Conservation (phyloP, 1,140 invertebrate species). For the Brachionus sp. region DNA sequence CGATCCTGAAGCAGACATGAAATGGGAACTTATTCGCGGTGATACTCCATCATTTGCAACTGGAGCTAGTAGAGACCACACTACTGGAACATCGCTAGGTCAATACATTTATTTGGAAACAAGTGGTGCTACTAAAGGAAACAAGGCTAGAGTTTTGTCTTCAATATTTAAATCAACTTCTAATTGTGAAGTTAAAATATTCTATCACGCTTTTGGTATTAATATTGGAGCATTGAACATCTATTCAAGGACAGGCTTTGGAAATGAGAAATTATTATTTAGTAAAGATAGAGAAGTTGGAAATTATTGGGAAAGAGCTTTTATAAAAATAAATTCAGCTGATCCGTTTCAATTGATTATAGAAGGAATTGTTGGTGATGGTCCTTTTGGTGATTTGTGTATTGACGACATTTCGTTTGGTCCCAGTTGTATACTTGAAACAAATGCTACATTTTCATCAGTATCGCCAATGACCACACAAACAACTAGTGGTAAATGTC, state of each 20-base stretch:
- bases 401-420: constrained; percentile 58
- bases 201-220: not conserved
- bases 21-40: constrained; percentile 50
- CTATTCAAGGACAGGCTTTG: not conserved
- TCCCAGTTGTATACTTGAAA: constrained; percentile 49
- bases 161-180: not conserved
- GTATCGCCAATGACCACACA: constrained; percentile 47
- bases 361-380: constrained; percentile 67
- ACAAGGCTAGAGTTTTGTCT: not conserved
- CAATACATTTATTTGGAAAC: constrained; percentile 13
- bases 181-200: constrained; percentile 36
- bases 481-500: constrained; percentile 48
- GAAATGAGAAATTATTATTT: not conserved
- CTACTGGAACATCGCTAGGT: constrained; percentile 51
- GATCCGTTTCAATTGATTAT: constrained; percentile 61
- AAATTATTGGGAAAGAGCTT: constrained; percentile 41
- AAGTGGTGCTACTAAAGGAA: not conserved
- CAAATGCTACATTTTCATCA: constrained; percentile 44
- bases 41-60: constrained; percentile 64
- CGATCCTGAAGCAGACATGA: constrained; percentile 50
- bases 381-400: constrained; percentile 61
- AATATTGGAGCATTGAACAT: not conserved
- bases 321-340: not conserved
- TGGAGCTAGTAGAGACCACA: constrained; percentile 73
- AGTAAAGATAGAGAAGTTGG: constrained; percentile 49